Evolutionary conservation across 2,888 invertebrate genomes (phyloP), one percentile per base, ranked within the genome.

Genomic region (Dryomyza anilis): DNA sequence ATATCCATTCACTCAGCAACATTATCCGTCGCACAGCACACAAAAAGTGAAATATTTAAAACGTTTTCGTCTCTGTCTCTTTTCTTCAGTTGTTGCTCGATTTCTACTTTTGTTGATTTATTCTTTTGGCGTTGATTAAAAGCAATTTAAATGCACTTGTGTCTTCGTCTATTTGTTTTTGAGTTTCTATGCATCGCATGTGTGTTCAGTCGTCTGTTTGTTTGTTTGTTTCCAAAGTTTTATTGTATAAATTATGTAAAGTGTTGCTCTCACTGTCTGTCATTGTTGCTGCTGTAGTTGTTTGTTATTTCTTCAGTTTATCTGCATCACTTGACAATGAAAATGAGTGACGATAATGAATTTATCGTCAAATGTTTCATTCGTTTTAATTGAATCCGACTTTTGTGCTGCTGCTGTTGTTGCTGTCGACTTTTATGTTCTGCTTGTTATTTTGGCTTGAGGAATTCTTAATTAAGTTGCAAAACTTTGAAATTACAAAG

Each of bases 111-210:
- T 58, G 58, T 58, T 58, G 58, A 45, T 58, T 58, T 19, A 29
- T 45, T 45, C 33, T 33, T 23, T 33, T 58, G 58, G 46, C 57
- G 58, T 57, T 52, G 57, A 66, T 66, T 66, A 62, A 62, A 58
- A 66, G 66, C 66, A 63, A 66, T 58, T 66, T 63, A 58, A 63
- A 45, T 55, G 58, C 58, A 63, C 53, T 53, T 58, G 52, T 66
- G 62, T 56, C n/a, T n/a, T 58, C 63, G 53, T 63, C 21, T n/a
- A 19, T 57, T 25, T 53, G n/a, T 52, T 52, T 52, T 52, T 60
- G 29, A 16, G 16, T 60, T 2, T 60, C 39, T 48, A 16, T 39
- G 53, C 21, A 56, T 57, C 45, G n/a, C 39, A 43, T 50, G 23
- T 50, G 39, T 57, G 43, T 21, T 58, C 56, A 58, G 46, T n/a